These are phyloP conservation scores for Pholis gunnellus DNA, from an alignment of 2,113 vertebrate genomes.

Conservation along the genomic window DNA sequence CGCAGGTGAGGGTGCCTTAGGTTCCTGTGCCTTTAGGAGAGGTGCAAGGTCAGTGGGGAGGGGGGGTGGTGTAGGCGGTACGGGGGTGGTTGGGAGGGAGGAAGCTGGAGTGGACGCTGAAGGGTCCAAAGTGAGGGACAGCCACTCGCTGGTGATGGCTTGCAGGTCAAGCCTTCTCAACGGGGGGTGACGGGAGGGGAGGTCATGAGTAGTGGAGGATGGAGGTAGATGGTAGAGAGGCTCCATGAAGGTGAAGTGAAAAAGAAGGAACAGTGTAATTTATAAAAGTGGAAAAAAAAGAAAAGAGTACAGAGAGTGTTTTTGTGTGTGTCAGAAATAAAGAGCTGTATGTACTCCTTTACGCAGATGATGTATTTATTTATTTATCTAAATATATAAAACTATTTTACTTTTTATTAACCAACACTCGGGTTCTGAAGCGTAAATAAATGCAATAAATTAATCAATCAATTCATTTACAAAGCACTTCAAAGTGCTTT, in stretches of 20 bases:
- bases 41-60: conserved; percentile 80
- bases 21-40: conserved; percentile 76
- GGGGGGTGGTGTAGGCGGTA: conserved; percentile 77
- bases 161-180: conserved; percentile 75
- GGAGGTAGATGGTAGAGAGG: conserved; percentile 80
- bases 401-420: not conserved
- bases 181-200: conserved; percentile 73
- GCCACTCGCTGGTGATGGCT: conserved; percentile 81
- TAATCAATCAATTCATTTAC: not conserved
- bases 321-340: not conserved
- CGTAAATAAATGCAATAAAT: not conserved
- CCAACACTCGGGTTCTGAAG: not conserved
- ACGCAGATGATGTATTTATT: not conserved
- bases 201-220: conserved; percentile 63
- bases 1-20: conserved; percentile 65
- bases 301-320: conserved; percentile 9
- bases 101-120: conserved; percentile 67
- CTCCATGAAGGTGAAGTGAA: conserved; percentile 71
- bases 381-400: not conserved
- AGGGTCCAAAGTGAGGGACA: conserved; percentile 82
- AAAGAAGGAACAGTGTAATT: conserved; percentile 66
- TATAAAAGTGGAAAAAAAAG: conserved; percentile 43
- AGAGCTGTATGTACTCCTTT: not conserved
- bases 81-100: conserved; percentile 71
- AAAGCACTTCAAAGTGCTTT: not conserved